phyloP scores from a whole-genome alignment of 2,888 invertebrate species.

The Criorhina ranunculi region DNA sequence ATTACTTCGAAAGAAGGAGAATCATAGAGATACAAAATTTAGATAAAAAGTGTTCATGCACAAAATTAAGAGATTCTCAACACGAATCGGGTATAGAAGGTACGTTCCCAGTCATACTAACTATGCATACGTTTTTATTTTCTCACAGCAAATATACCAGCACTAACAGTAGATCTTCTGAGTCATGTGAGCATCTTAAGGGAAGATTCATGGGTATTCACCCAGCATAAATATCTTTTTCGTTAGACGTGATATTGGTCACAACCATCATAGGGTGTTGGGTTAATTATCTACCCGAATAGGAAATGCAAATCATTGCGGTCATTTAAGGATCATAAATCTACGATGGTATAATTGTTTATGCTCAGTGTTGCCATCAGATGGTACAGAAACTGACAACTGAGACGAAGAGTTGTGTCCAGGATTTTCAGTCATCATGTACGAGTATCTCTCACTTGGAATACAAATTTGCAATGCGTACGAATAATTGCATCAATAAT shows the following conservation, averaged over 20 bases:
- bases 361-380: conserved; percentile 52
- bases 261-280: conserved; percentile 14
- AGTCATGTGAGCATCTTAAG: conserved; percentile 61
- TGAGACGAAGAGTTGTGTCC: neutral
- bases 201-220: conserved; percentile 58
- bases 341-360: conserved; percentile 42
- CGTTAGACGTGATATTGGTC: conserved; percentile 42
- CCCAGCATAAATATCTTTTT: conserved; percentile 61
- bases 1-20: neutral
- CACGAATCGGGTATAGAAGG: conserved; percentile 35
- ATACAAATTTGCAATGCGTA: conserved; percentile 60
- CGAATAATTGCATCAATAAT: conserved; percentile 74
- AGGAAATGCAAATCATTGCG: conserved; percentile 72
- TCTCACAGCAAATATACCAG: conserved; percentile 13
- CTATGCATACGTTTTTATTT: neutral
- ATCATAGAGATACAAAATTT: conserved; percentile 44
- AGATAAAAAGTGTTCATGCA: conserved; percentile 64
- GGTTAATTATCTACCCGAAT: conserved; percentile 62
- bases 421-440: neutral
- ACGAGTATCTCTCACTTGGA: conserved; percentile 39
- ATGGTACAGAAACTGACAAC: conserved; percentile 27
- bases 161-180: conserved; percentile 49
- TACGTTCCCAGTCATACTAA: conserved; percentile 17
- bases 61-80: conserved; percentile 66
- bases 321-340: conserved; percentile 70